Percentiles rank a stretch among this genome's conserved stretches.
These are phyloP conservation scores for Neoseiulus cucumeris DNA, from an alignment of 1,140 invertebrate species.

Conservation along the genomic window DNA sequence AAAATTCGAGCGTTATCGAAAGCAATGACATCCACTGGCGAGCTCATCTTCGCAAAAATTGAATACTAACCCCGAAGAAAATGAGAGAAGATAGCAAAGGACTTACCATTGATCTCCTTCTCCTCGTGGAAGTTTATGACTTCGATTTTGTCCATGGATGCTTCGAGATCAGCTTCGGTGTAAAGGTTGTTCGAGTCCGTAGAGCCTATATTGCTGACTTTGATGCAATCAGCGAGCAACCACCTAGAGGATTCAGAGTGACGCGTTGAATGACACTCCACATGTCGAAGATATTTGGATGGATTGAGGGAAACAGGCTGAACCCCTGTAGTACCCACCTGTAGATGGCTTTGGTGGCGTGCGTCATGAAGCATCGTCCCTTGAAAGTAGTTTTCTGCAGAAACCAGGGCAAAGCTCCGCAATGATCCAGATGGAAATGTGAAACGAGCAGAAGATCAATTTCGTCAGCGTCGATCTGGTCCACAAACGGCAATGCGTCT, in stretches of 20 bases:
- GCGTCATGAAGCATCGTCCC: conserved; percentile 97
- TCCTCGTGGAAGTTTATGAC: conserved; percentile 97
- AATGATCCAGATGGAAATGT: conserved; percentile 98
- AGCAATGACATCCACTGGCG: too few relatives aligned
- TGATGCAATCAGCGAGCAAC: conserved; percentile 96
- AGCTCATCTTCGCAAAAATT: too few relatives aligned
- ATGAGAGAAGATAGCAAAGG: conserved; percentile 22
- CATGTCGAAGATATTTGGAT: too few relatives aligned
- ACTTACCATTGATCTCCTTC: conserved; percentile 85
- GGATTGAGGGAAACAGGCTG: too few relatives aligned
- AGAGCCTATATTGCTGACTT: conserved; percentile 92
- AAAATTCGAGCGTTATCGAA: neutral
- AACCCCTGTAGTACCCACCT: conserved; percentile 26
- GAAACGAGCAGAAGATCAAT: conserved; percentile 89
- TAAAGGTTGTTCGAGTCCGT: conserved; percentile 76
- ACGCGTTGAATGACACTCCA: too few relatives aligned
- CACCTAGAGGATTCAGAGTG: conserved; percentile 33
- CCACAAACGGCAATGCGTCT: conserved; percentile 92
- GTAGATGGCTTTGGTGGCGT: conserved; percentile 98
- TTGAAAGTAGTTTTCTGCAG: conserved; percentile 91
- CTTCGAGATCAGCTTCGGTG: conserved; percentile 85
- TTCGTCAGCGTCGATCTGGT: conserved; percentile 89
- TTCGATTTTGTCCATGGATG: conserved; percentile 96
- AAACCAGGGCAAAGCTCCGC: conserved; percentile 94
- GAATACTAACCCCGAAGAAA: too few relatives aligned